Evolutionary conservation across 2,797 vertebrate species (phyloP).

Genomic region (Amniataba percoides): DNA sequence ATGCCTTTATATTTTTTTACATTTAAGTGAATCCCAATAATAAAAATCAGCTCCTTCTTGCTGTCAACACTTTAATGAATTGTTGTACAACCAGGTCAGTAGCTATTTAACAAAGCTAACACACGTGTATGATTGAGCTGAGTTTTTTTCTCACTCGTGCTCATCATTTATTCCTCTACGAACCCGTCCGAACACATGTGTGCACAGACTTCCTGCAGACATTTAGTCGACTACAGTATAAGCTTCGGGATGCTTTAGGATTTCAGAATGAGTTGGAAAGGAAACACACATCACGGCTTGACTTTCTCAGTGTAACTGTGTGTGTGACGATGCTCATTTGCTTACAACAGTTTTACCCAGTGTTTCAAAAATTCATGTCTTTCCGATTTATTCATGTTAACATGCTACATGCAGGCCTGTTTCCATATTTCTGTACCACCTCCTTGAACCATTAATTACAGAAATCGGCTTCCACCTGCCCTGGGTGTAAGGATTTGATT

Average conservation of each 20-base stretch:
- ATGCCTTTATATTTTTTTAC: not conserved
- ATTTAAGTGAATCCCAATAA: not conserved
- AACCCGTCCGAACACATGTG: not conserved
- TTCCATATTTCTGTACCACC: conserved; percentile 36
- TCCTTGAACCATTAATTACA: conserved; percentile 61
- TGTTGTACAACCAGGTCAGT: not conserved
- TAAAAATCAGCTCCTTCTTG: not conserved
- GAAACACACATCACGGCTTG: not conserved
- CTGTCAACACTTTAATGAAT: not conserved
- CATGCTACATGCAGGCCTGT: conserved; percentile 10
- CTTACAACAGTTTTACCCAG: conserved; percentile 3
- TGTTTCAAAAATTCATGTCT: conserved; percentile 19
- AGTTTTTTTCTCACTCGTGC: not conserved
- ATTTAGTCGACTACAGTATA: too few species aligned
- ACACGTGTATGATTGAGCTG: too few species aligned
- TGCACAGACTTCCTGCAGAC: too few species aligned
- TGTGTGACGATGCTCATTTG: conserved; percentile 15
- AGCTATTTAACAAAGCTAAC: not conserved
- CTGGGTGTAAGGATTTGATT: conserved; percentile 65
- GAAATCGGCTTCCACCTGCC: conserved; percentile 55
- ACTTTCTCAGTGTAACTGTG: not conserved
- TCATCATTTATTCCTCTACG: not conserved
- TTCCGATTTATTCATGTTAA: conserved; percentile 32
- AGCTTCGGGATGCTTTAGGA: too few species aligned
- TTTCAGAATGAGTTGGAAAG: not conserved